phyloP scores from a whole-genome alignment of 2,797 vertebrate species.

The Leuciscus waleckii region DNA sequence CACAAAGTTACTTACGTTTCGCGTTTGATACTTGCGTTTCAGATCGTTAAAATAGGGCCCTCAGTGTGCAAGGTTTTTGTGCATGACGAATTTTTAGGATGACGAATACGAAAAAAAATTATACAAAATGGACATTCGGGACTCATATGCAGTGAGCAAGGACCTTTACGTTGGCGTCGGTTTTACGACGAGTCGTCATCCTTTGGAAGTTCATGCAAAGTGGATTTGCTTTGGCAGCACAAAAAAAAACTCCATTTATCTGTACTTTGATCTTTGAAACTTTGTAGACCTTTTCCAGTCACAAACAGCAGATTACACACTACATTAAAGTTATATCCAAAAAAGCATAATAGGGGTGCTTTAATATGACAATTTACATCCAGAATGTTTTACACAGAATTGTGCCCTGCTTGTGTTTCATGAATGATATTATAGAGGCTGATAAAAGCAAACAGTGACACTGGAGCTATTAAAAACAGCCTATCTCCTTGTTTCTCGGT shows the following conservation, averaged over 20 bases:
- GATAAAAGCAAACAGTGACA: constrained; percentile 1
- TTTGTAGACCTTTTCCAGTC: not conserved
- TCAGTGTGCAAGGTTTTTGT: too few relatives aligned
- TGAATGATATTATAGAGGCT: not conserved
- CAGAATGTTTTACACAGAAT: not conserved
- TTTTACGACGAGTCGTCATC: too few relatives aligned
- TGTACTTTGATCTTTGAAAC: not conserved
- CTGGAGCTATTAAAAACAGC: not conserved
- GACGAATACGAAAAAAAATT: too few relatives aligned
- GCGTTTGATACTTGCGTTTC: too few relatives aligned
- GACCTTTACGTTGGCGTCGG: too few relatives aligned
- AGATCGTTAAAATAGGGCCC: too few relatives aligned
- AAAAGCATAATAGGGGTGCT: not conserved
- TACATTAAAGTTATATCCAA: not conserved
- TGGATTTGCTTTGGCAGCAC: not conserved
- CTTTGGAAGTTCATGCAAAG: not conserved
- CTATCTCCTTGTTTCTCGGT: not conserved
- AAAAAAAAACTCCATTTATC: not conserved
- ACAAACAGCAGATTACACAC: not conserved
- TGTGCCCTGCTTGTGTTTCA: not conserved
- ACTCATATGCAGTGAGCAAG: too few relatives aligned
- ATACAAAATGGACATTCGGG: too few relatives aligned
- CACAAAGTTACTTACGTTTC: too few relatives aligned
- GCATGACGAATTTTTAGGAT: too few relatives aligned
- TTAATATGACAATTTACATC: not conserved